Base-by-base conservation (phyloP, 2,797 vertebrate species). In the Pagetopsis macropterus region DNA sequence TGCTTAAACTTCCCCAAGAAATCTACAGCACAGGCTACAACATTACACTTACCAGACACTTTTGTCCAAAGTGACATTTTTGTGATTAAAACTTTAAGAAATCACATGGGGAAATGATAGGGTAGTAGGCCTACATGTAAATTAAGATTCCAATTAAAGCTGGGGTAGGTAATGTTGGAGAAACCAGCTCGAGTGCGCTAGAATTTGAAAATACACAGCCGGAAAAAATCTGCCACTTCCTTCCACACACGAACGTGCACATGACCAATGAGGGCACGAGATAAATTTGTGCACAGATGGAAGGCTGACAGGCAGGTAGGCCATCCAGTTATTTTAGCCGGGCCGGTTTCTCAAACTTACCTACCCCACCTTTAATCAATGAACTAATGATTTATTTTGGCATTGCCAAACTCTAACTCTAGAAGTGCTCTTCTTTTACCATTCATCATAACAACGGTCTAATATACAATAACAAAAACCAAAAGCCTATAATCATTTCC, bases 41-140 rank as follows among this genome's bases (percentile, higher is more conserved):
- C 16, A 57, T 44, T 58, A 15, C n/a, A 66, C 62, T 67, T 3
- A 59, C 45, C 6, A 61, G 41, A 65, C 11, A 44, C 11, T 43
- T 66, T 67, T 41, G 9, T 16, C 11, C 43, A 31, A 57, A 45
- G 40, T 27, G 4, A 65, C 16, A 59, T 45, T 55, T 67, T 58
- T 23, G 17, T 37, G 7, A 5, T 5, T 27, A 27, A 27, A 27
- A 16, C 46, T n/a, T 15, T 54, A 54, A 54, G 14, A 31, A 54
- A 54, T 23, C 19, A 50, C 5, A 33, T 13, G 19, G 31, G 17
- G 17, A 14, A 0, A 63, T 63, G 19, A 40, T 40, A 27, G 27
- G 27, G 4, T 27, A 13, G 27, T 27, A 21, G 21, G 21, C 21
- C 21, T 21, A 13, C 9, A 16, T 1, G 17, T 66, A 40, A 9